A percentile compares a stretch with the other conserved stretches of the same genome.
Conservation (phyloP, 2,113 vertebrate species). For the Anthoscopus minutus region DNA sequence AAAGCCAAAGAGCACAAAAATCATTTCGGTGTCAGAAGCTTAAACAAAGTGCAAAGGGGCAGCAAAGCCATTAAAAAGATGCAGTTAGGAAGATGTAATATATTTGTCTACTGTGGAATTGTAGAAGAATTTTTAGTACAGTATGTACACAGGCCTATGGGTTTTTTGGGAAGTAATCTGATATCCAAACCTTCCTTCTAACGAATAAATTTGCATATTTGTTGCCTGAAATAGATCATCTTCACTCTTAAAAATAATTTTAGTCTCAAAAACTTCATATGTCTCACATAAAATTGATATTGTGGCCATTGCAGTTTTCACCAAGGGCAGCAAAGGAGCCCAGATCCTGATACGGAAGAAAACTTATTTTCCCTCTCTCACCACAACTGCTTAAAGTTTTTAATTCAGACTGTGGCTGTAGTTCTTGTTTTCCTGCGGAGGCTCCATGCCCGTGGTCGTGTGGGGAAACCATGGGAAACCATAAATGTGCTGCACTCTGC, state of each 20-base stretch:
- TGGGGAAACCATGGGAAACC: not conserved
- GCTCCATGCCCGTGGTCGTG: accelerated
- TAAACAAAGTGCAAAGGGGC: not conserved
- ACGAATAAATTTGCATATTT: not conserved
- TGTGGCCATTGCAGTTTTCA: not conserved
- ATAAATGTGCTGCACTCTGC: accelerated
- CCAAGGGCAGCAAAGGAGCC: not conserved
- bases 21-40: not conserved
- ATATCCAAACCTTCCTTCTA: not conserved
- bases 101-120: not conserved
- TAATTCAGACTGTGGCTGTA: not conserved
- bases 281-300: not conserved
- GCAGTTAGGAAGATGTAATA: not conserved
- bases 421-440: not conserved
- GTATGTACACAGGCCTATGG: not conserved
- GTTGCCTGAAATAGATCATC: not conserved
- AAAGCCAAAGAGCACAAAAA: not conserved
- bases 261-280: not conserved
- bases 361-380: not conserved
- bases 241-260: not conserved
- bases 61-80: not conserved
- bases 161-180: not conserved
- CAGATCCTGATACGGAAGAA: not conserved
- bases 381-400: not conserved
- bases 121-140: not conserved